A percentile compares a stretch with the other conserved stretches of the same genome.
Evolutionary conservation across 1,140 invertebrate genomes (phyloP).

Genomic region (Paraescarpia echinospica): DNA sequence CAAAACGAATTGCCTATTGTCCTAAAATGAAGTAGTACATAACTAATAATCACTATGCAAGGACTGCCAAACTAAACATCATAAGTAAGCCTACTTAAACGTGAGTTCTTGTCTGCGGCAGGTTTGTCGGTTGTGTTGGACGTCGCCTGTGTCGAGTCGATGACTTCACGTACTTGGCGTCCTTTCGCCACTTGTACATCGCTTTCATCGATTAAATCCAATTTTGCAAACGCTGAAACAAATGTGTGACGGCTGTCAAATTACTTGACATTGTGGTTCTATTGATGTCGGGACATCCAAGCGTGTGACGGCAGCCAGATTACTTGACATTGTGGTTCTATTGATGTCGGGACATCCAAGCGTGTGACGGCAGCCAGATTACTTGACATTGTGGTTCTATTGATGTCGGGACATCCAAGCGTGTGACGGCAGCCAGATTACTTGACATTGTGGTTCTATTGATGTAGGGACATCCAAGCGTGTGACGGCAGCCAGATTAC

Average conservation of each 20-base stretch:
- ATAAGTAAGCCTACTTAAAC: background rate
- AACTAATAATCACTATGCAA: background rate
- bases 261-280: background rate
- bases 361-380: no score
- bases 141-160: background rate
- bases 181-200: background rate
- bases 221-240: background rate
- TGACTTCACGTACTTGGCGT: background rate
- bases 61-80: background rate
- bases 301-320: no score
- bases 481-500: no score
- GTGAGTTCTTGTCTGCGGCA: background rate
- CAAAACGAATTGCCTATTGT: background rate
- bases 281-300: no score
- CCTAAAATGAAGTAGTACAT: background rate
- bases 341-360: no score
- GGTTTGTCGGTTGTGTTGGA: background rate
- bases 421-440: no score
- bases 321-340: no score
- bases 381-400: no score
- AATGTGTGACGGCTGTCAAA: background rate
- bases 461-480: no score
- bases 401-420: no score
- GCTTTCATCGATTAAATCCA: background rate
- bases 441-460: no score